Conservation (phyloP, 2,888 invertebrate genomes). For the Chloromyia formosa region DNA sequence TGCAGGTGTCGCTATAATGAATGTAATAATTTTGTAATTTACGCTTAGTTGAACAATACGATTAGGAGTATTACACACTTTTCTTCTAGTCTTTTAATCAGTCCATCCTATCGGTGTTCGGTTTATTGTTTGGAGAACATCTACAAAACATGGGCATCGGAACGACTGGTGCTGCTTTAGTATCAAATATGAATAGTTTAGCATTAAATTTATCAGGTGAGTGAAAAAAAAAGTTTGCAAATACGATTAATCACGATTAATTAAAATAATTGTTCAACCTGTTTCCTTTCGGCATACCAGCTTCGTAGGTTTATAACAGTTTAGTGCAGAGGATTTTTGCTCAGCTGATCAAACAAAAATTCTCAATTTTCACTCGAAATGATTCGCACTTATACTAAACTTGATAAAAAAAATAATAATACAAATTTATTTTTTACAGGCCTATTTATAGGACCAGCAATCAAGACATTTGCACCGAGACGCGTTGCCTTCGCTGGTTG, state of each 20-base stretch:
- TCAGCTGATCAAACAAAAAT: too few species aligned
- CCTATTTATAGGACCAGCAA: slow-evolving; percentile 74
- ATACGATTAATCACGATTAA: background rate
- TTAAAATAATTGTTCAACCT: too few species aligned
- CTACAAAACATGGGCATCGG: slow-evolving; percentile 71
- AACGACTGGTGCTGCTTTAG: slow-evolving; percentile 74
- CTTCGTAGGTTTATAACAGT: too few species aligned
- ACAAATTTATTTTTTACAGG: slow-evolving; percentile 62
- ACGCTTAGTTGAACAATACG: background rate
- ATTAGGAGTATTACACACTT: too few species aligned
- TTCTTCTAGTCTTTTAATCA: slow-evolving; percentile 72
- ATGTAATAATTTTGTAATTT: slow-evolving; percentile 67
- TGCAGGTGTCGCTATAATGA: slow-evolving; percentile 71
- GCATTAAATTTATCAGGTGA: slow-evolving; percentile 69
- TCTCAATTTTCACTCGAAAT: background rate
- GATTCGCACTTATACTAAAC: background rate
- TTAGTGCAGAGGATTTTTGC: too few species aligned
- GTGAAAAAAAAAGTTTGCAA: background rate
- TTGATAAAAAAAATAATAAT: background rate
- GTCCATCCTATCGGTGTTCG: slow-evolving; percentile 75
- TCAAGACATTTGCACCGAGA: slow-evolving; percentile 68
- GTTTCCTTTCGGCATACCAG: too few species aligned
- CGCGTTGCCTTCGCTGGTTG: slow-evolving; percentile 68
- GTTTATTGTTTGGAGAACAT: slow-evolving; percentile 74
- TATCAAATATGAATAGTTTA: slow-evolving; percentile 74